These are phyloP conservation scores for Nomada hirtipes DNA, from an alignment of 2,888 invertebrate species.

Conservation along the genomic window DNA sequence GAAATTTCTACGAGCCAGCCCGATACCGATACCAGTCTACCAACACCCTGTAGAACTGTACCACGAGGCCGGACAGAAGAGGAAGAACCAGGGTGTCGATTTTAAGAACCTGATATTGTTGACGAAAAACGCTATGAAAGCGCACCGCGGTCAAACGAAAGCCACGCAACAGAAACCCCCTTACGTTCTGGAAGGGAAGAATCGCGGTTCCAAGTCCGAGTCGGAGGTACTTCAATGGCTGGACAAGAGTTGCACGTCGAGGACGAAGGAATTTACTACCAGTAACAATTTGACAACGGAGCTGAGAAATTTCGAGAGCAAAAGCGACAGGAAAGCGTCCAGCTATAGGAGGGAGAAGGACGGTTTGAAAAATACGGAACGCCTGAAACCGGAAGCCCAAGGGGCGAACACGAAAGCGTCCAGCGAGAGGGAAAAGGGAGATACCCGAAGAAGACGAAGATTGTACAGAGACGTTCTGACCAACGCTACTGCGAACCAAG, in stretches of 20 bases:
- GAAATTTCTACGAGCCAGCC: slow-evolving; percentile 51
- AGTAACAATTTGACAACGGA: slow-evolving; percentile 69
- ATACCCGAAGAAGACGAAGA: slow-evolving; percentile 82
- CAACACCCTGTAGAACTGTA: slow-evolving; percentile 78
- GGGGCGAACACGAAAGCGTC: neutral
- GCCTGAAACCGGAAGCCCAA: slow-evolving; percentile 18
- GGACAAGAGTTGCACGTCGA: slow-evolving; percentile 71
- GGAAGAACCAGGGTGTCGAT: slow-evolving; percentile 79
- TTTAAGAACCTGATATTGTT: slow-evolving; percentile 81
- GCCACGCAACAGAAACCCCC: slow-evolving; percentile 64
- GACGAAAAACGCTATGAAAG: slow-evolving; percentile 76
- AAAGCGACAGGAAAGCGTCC: slow-evolving; percentile 49
- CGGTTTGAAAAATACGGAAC: slow-evolving; percentile 21
- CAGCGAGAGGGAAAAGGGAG: slow-evolving; percentile 28
- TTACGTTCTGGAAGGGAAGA: slow-evolving; percentile 71
- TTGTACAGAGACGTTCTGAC: slow-evolving; percentile 86
- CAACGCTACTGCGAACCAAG: slow-evolving; percentile 74
- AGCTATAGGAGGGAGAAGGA: slow-evolving; percentile 27
- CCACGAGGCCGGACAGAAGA: slow-evolving; percentile 73
- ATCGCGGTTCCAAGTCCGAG: slow-evolving; percentile 45
- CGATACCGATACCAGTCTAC: slow-evolving; percentile 78
- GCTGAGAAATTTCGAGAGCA: slow-evolving; percentile 61
- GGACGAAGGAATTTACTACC: slow-evolving; percentile 66
- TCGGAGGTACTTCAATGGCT: slow-evolving; percentile 61
- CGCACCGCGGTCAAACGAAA: slow-evolving; percentile 73